Percentiles rank a stretch among this genome's conserved stretches.
phyloP scores from a whole-genome alignment of 1,140 invertebrate genomes.

The Cydia amplana region DNA sequence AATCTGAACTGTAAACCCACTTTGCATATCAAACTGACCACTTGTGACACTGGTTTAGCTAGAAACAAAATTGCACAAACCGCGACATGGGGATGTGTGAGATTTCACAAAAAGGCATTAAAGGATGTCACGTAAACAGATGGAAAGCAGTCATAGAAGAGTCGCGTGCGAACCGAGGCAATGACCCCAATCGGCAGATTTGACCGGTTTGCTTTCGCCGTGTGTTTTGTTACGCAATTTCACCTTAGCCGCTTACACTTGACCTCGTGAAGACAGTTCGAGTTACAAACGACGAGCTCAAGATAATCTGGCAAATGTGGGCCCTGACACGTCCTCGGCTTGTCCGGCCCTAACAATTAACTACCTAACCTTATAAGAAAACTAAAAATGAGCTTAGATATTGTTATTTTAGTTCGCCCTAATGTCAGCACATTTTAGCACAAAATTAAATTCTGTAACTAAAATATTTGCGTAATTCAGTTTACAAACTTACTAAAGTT shows the following conservation, averaged over 20 bases:
- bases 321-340: slow-evolving; percentile 23
- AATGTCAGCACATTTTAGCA: neutral
- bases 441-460: neutral
- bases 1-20: too few species aligned
- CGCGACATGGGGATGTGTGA: neutral
- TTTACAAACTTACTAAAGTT: neutral
- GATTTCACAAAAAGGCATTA: slow-evolving; percentile 17
- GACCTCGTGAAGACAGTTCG: slow-evolving; percentile 54
- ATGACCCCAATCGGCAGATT: slow-evolving; percentile 71
- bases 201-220: slow-evolving; percentile 70
- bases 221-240: slow-evolving; percentile 61
- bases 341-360: slow-evolving; percentile 15
- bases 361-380: slow-evolving; percentile 15
- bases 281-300: slow-evolving; percentile 33
- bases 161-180: slow-evolving; percentile 53
- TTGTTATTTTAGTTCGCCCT: neutral
- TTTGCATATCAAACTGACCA: too few species aligned
- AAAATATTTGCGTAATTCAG: neutral
- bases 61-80: neutral
- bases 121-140: slow-evolving; percentile 23
- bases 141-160: slow-evolving; percentile 42
- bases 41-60: neutral
- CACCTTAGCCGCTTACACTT: slow-evolving; percentile 72
- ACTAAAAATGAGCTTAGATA: neutral
- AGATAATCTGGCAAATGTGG: slow-evolving; percentile 10